Percentiles rank a stretch among this genome's conserved stretches.
Evolutionary conservation across 2,888 invertebrate species (phyloP).

Genomic region (Pheosia gnoma): DNA sequence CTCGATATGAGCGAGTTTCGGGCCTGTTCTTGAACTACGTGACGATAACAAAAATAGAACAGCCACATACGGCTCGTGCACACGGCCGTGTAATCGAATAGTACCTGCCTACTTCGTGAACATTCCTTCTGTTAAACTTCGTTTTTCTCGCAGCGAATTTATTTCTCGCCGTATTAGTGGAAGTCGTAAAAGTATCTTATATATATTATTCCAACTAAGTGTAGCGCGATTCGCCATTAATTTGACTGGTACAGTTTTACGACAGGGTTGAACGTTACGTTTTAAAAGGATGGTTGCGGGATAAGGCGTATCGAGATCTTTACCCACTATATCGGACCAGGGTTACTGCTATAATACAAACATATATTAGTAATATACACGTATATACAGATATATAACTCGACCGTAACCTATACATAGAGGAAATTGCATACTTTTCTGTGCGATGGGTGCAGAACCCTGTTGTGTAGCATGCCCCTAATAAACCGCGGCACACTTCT

Average conservation of each 20-base stretch:
- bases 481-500: constrained; percentile 31
- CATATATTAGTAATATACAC: too few species aligned
- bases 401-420: too few species aligned
- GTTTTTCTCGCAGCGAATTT: constrained; percentile 38
- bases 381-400: too few species aligned
- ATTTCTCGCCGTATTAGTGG: constrained; percentile 32
- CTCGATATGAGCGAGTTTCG: constrained; percentile 30
- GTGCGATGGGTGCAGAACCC: too few species aligned
- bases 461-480: constrained; percentile 11
- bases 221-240: constrained; percentile 42
- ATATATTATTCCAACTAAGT: constrained; percentile 34
- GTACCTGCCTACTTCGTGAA: constrained; percentile 36
- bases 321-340: not conserved
- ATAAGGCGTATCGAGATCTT: constrained; percentile 4
- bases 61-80: constrained; percentile 12
- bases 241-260: constrained; percentile 39
- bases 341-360: too few species aligned
- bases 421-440: too few species aligned
- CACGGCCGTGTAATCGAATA: constrained; percentile 39
- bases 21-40: constrained; percentile 27
- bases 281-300: constrained; percentile 28
- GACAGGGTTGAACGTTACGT: constrained; percentile 36
- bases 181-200: constrained; percentile 43
- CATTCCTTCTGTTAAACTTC: constrained; percentile 31
- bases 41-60: constrained; percentile 34